phyloP scores from a whole-genome alignment of 2,113 vertebrate genomes.

The Embiotoca jacksoni region DNA sequence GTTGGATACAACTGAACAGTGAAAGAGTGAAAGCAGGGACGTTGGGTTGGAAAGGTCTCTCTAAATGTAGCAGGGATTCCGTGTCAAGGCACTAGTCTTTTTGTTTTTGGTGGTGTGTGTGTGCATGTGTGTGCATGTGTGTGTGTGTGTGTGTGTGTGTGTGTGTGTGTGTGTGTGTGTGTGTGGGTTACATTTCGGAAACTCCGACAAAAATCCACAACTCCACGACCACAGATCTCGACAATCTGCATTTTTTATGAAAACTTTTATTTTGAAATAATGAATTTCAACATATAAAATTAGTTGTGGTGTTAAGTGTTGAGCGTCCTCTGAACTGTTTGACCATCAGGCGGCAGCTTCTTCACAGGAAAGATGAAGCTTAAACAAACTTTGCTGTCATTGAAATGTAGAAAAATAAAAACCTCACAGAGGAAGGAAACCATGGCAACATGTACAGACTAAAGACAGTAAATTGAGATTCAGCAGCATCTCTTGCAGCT shows the following conservation, averaged over 20 bases:
- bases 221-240: not conserved
- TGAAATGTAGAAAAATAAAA: conserved; percentile 40
- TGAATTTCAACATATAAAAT: conserved; percentile 57
- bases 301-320: conserved; percentile 7
- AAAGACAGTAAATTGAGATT: conserved; percentile 4
- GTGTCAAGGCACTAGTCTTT: no score
- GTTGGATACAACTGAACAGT: no score
- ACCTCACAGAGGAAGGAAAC: conserved; percentile 45
- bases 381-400: conserved; percentile 47
- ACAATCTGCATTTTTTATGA: conserved; percentile 17
- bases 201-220: no score
- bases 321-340: conserved; percentile 6
- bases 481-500: conserved; percentile 7
- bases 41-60: no score
- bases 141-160: no score
- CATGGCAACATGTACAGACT: conserved; percentile 8
- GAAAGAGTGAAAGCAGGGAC: no score
- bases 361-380: conserved; percentile 25
- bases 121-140: no score
- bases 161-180: no score
- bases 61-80: no score
- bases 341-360: conserved; percentile 18
- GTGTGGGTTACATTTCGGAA: no score
- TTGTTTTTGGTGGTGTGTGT: no score
- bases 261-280: conserved; percentile 67